Evolutionary conservation across 2,113 vertebrate genomes (phyloP).

Genomic region (Notothenia rossii): DNA sequence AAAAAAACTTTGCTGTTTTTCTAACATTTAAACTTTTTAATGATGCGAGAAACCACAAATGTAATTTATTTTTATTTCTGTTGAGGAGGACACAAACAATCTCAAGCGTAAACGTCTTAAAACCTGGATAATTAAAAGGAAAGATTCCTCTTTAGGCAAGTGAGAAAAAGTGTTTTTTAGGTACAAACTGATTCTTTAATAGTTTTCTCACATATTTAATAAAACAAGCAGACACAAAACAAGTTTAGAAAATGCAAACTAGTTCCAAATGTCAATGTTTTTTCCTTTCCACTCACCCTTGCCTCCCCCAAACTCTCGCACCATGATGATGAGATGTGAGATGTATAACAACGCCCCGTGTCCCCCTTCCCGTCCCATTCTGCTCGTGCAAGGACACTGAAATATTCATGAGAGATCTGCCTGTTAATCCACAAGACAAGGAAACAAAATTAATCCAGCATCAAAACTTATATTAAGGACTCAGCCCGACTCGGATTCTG

Average conservation of each 20-base stretch:
- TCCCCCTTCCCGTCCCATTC: constrained; percentile 11
- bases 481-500: constrained; percentile 21
- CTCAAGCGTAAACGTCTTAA: not conserved
- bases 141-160: too few species aligned
- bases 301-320: not conserved
- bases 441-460: constrained; percentile 6
- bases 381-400: constrained; percentile 63
- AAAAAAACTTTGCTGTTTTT: not conserved
- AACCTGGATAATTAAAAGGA: not conserved
- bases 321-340: constrained; percentile 35
- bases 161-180: too few species aligned
- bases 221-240: too few species aligned
- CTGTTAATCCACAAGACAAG: constrained; percentile 52
- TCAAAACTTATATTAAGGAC: constrained; percentile 23
- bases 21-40: not conserved
- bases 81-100: not conserved
- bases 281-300: not conserved
- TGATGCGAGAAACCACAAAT: not conserved
- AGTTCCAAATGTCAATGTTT: too few species aligned
- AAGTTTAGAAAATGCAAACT: too few species aligned
- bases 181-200: too few species aligned
- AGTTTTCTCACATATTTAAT: too few species aligned
- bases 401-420: constrained; percentile 75
- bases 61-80: not conserved
- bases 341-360: constrained; percentile 51